Evolutionary conservation across 2,797 vertebrate species (phyloP).

Genomic region (Arvicola amphibius): DNA sequence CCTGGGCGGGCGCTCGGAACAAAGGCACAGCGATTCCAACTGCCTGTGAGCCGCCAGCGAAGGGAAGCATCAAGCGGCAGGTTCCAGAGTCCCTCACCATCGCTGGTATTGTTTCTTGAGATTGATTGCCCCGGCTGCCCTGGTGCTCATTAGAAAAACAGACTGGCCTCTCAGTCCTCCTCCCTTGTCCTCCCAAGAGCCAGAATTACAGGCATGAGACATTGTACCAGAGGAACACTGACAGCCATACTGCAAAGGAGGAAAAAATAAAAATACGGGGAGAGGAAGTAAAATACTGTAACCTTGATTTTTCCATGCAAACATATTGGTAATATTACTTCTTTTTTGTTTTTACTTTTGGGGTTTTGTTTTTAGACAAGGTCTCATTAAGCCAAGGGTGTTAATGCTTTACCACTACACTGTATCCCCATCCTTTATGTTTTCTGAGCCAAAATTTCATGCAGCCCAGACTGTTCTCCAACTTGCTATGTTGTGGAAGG

Average conservation of each 20-base stretch:
- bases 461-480: neutral
- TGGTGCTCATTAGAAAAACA: neutral
- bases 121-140: neutral
- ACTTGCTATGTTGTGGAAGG: neutral
- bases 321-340: neutral
- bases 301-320: no score
- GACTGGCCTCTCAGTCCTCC: neutral
- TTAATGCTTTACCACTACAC: neutral
- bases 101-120: neutral
- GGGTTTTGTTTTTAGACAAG: neutral
- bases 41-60: neutral
- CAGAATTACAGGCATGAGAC: neutral
- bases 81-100: neutral
- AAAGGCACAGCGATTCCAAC: neutral
- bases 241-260: neutral
- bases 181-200: neutral
- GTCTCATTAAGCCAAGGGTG: neutral
- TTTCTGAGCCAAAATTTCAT: neutral
- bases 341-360: neutral
- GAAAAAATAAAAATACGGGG: neutral
- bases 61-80: neutral
- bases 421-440: neutral
- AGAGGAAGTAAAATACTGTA: neutral
- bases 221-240: neutral
- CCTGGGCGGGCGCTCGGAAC: neutral